Base-by-base conservation (phyloP, 2,888 invertebrate species). In the Myopa tessellatipennis region DNA sequence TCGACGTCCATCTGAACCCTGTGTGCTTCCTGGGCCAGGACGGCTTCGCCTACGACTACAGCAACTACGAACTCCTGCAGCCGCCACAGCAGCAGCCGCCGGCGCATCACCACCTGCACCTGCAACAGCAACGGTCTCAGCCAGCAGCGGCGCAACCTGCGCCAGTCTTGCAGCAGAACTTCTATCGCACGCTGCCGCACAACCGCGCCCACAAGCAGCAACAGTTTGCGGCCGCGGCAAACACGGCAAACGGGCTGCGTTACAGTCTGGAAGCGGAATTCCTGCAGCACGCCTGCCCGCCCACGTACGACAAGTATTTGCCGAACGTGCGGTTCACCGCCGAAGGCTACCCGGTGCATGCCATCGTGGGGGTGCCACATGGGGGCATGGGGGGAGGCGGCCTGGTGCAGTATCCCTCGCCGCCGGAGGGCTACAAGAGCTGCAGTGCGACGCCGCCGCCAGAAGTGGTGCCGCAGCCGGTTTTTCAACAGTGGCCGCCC, bases 121-220 rank as follows among this genome's bases (percentile, higher is more conserved):
- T 82, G 72, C 86, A 86, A 82, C 82, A 83, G 68, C 85, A 84
- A 78, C 82, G 82, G 65, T 74, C 83, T 16, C 55, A 82, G 58
- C 18, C 69, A 70, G 26, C 82, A 82, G 52, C 84, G 83, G 16
- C 83, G 82, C 12, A 84, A 84, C 34, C 83, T 81, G 4, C 85
- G 81, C 4, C 84, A 84, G 61, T 85, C 83, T 12, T 84, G 77
- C 88, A 88, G 60, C 87, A 87, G 74, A 90, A 90, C 82, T 94
- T 93, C 87, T 95, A 95, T 86, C 92, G 94, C 85, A 95, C 95
- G 8, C 88, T 95, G 82, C 95, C 95, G 4, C 93, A 95, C 85
- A 94, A 94, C 84, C 90, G 94, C 77, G 84, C 86, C 14, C 88
- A 88, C 83, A 88, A 88, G 77, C 87, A 87, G 76, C 87, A 85